These are phyloP conservation scores for Ruditapes philippinarum DNA, from an alignment of 1,140 invertebrate genomes.

Conservation along the genomic window DNA sequence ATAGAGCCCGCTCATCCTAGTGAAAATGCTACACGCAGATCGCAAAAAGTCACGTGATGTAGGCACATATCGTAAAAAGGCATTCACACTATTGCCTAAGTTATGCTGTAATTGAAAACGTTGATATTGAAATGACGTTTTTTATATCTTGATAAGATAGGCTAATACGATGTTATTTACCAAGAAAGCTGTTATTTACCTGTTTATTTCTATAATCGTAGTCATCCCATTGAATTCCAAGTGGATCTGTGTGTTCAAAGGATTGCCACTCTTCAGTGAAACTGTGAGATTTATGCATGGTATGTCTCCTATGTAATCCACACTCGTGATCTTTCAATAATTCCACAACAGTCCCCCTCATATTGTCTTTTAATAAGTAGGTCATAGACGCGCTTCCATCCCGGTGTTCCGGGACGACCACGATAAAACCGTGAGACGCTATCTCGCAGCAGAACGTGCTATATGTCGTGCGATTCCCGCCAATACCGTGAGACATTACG, in stretches of 20 bases:
- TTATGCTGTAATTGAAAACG: too few relatives aligned
- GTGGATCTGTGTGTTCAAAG: conserved; percentile 79
- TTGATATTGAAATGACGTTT: too few relatives aligned
- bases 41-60: too few relatives aligned
- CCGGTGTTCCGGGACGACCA: conserved; percentile 90
- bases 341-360: conserved; percentile 64
- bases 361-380: conserved; percentile 85
- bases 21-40: too few relatives aligned
- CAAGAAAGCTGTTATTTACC: too few relatives aligned
- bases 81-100: too few relatives aligned
- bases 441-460: conserved; percentile 89
- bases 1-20: too few relatives aligned
- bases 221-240: conserved; percentile 81
- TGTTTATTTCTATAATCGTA: conserved; percentile 86
- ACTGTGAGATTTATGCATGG: conserved; percentile 71
- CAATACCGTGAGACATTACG: conserved; percentile 91
- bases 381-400: conserved; percentile 89
- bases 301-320: conserved; percentile 21
- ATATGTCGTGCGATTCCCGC: conserved; percentile 89
- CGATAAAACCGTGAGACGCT: conserved; percentile 90
- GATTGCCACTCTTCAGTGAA: conserved; percentile 82
- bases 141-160: too few relatives aligned
- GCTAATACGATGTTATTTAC: too few relatives aligned
- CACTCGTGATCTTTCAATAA: conserved; percentile 46
- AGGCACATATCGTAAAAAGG: too few relatives aligned